A percentile compares a stretch with the other conserved stretches of the same genome.
These are phyloP conservation scores for Cotesia vestalis DNA, from an alignment of 1,140 invertebrate species.

Conservation along the genomic window DNA sequence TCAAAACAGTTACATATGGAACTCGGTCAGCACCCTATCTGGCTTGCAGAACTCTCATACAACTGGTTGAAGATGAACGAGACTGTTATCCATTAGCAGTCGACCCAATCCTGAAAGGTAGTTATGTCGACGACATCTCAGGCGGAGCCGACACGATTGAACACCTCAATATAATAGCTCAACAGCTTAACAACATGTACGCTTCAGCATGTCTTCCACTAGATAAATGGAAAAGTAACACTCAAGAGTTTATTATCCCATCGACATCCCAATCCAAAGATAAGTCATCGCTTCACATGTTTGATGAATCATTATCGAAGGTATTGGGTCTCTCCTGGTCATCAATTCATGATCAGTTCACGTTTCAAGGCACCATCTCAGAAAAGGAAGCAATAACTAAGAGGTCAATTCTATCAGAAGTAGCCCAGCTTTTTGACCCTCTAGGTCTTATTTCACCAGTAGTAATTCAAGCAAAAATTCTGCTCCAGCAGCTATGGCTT, in stretches of 20 bases:
- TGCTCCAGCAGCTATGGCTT: slow-evolving; percentile 42
- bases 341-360: too few relatives aligned
- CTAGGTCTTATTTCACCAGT: slow-evolving; percentile 36
- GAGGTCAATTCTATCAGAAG: slow-evolving; percentile 31
- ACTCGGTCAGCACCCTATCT: too few relatives aligned
- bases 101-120: slow-evolving; percentile 38
- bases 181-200: slow-evolving; percentile 21
- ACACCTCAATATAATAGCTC: slow-evolving; percentile 25
- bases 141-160: slow-evolving; percentile 2
- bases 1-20: too few relatives aligned
- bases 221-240: slow-evolving; percentile 30
- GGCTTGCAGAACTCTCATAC: too few relatives aligned
- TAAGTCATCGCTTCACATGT: not conserved
- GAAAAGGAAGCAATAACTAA: not conserved
- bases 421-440: slow-evolving; percentile 36
- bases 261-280: slow-evolving; percentile 7
- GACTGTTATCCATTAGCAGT: too few relatives aligned
- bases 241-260: not conserved
- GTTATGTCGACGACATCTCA: slow-evolving; percentile 51
- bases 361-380: slow-evolving; percentile 19
- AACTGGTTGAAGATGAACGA: too few relatives aligned
- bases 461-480: slow-evolving; percentile 36
- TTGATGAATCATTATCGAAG: slow-evolving; percentile 18
- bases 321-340: slow-evolving; percentile 29
- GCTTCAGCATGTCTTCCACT: slow-evolving; percentile 20